Evolutionary conservation across 2,113 vertebrate species (phyloP).

Genomic region (Hystrix brachyura): DNA sequence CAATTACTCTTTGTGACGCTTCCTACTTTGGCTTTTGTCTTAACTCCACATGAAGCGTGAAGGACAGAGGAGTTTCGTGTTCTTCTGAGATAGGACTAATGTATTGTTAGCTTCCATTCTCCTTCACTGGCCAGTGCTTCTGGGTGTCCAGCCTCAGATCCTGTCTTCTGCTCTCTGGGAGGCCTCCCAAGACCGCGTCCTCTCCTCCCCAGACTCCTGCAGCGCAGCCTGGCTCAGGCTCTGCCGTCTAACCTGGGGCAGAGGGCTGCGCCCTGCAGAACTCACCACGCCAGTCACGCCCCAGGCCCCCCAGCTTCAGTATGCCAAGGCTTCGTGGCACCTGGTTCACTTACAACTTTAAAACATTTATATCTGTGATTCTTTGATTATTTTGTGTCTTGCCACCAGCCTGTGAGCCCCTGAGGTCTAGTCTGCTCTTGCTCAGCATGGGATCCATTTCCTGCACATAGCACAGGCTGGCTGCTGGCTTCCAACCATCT

Average conservation of each 20-base stretch:
- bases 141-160: neutral
- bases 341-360: neutral
- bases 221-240: neutral
- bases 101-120: neutral
- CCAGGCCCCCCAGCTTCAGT: neutral
- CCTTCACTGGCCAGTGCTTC: neutral
- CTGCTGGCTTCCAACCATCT: neutral
- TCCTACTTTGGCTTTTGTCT: constrained; percentile 67
- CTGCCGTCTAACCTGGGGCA: neutral
- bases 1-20: constrained; percentile 59
- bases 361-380: neutral
- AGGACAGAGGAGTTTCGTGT: neutral
- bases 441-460: neutral
- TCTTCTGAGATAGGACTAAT: neutral
- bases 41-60: neutral
- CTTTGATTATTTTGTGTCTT: neutral
- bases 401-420: neutral
- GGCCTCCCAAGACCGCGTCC: neutral
- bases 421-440: neutral
- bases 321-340: neutral
- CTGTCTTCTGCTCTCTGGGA: neutral
- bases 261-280: neutral
- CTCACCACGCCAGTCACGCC: fast-evolving
- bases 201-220: neutral
- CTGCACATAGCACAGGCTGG: neutral